These are phyloP conservation scores for Hydriomena furcata DNA, from an alignment of 2,888 invertebrate genomes.

Conservation along the genomic window DNA sequence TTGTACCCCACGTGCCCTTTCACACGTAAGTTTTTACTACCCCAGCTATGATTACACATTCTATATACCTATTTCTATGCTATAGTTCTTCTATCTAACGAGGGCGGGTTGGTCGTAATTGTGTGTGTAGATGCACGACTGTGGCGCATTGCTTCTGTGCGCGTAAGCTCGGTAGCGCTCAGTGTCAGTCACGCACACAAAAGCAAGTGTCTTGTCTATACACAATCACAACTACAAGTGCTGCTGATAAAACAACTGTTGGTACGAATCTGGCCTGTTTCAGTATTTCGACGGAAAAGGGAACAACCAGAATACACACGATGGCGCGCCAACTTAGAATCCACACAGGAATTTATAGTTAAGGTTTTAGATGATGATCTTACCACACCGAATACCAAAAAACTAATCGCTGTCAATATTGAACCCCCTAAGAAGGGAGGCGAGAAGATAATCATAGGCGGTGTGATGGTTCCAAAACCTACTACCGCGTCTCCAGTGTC, in stretches of 20 bases:
- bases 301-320: conserved; percentile 65
- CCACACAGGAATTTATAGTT: conserved; percentile 69
- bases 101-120: too few species aligned
- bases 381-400: conserved; percentile 46
- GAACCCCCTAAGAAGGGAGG: conserved; percentile 47
- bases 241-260: neutral
- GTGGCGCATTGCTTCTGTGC: too few species aligned
- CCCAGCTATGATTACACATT: too few species aligned
- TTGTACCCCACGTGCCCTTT: conserved; percentile 51
- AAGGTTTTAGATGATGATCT: conserved; percentile 73
- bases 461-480: conserved; percentile 53
- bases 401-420: conserved; percentile 66
- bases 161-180: too few species aligned
- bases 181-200: too few species aligned
- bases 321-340: conserved; percentile 60
- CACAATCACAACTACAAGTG: neutral
- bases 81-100: too few species aligned
- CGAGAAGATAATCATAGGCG: conserved; percentile 68
- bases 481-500: conserved; percentile 28
- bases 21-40: conserved; percentile 62
- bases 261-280: conserved; percentile 26
- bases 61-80: too few species aligned
- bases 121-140: too few species aligned
- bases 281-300: conserved; percentile 58
- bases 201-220: too few species aligned